phyloP scores from a whole-genome alignment of 2,888 invertebrate genomes.

The Spatulosminthurus flaviceps region DNA sequence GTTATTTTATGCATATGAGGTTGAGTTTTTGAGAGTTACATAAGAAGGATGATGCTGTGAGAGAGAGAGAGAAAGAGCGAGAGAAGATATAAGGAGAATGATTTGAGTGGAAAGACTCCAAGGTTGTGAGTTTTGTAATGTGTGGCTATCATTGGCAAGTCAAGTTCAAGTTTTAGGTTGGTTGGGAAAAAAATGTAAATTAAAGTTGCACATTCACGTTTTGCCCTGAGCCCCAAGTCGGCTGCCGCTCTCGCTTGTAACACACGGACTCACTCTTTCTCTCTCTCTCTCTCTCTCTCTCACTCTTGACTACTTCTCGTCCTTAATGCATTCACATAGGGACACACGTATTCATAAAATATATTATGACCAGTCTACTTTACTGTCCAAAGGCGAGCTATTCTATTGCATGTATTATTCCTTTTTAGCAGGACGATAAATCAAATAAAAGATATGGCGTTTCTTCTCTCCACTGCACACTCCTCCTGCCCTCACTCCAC shows the following conservation, averaged over 20 bases:
- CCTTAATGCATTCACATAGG: background rate
- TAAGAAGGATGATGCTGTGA: too few relatives aligned
- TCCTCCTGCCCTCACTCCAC: background rate
- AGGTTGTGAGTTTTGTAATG: slow-evolving; percentile 45
- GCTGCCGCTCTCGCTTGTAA: background rate
- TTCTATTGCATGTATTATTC: slow-evolving; percentile 30
- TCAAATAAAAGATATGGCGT: slow-evolving; percentile 30
- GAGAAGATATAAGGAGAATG: too few relatives aligned
- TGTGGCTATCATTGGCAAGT: slow-evolving; percentile 55
- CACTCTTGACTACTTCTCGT: background rate
- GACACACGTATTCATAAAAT: slow-evolving; percentile 16
- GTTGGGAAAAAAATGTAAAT: slow-evolving; percentile 20
- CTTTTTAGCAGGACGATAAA: slow-evolving; percentile 38
- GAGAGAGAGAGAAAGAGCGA: too few relatives aligned
- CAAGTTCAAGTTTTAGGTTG: slow-evolving; percentile 51
- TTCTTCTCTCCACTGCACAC: slow-evolving; percentile 16
- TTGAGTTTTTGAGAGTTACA: too few relatives aligned
- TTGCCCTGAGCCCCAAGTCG: slow-evolving; percentile 12
- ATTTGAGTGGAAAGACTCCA: too few relatives aligned
- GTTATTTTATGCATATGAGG: too few relatives aligned
- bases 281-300: slow-evolving; percentile 18
- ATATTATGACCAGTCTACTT: slow-evolving; percentile 16
- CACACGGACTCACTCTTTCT: background rate
- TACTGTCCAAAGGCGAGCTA: slow-evolving; percentile 7
- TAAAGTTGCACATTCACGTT: slow-evolving; percentile 32